These are phyloP conservation scores for Lasioglossum leucozonium DNA, from an alignment of 2,888 invertebrate genomes.

Conservation along the genomic window DNA sequence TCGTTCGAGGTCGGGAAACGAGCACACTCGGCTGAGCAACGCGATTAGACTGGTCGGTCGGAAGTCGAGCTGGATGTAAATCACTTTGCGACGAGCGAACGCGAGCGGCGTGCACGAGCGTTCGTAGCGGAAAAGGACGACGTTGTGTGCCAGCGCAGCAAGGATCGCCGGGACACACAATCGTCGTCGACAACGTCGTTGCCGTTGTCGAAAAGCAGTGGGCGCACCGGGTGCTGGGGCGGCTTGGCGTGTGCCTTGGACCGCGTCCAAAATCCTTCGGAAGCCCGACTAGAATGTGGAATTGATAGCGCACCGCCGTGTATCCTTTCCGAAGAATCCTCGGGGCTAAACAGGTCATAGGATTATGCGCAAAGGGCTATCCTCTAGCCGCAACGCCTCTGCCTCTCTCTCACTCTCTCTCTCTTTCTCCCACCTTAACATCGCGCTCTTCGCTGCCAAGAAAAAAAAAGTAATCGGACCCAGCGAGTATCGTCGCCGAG, in stretches of 20 bases:
- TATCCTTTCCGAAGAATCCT: conserved; percentile 56
- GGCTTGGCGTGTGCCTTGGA: conserved; percentile 71
- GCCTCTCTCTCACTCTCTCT: conserved; percentile 15
- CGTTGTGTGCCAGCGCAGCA: conserved; percentile 32
- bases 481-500: conserved; percentile 28
- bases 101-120: conserved; percentile 30
- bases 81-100: conserved; percentile 38
- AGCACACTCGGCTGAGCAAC: background rate
- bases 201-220: background rate
- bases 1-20: background rate
- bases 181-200: background rate
- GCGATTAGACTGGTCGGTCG: conserved; percentile 10
- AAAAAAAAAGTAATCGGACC: conserved; percentile 12
- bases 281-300: conserved; percentile 72
- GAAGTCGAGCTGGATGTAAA: conserved; percentile 43
- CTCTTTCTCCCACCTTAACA: conserved; percentile 30
- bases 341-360: conserved; percentile 74
- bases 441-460: conserved; percentile 42
- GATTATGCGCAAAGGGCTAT: conserved; percentile 72
- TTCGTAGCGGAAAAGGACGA: conserved; percentile 27
- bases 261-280: conserved; percentile 74
- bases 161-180: conserved; percentile 33
- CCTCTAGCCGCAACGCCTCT: conserved; percentile 63
- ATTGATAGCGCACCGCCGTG: conserved; percentile 69
- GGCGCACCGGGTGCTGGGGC: conserved; percentile 6